Evolutionary conservation across 35 echinoderm and acorn worm species (phyloP), one percentile per base, ranked within the genome.

Genomic region (Hemicentrotus pulcherrimus): DNA sequence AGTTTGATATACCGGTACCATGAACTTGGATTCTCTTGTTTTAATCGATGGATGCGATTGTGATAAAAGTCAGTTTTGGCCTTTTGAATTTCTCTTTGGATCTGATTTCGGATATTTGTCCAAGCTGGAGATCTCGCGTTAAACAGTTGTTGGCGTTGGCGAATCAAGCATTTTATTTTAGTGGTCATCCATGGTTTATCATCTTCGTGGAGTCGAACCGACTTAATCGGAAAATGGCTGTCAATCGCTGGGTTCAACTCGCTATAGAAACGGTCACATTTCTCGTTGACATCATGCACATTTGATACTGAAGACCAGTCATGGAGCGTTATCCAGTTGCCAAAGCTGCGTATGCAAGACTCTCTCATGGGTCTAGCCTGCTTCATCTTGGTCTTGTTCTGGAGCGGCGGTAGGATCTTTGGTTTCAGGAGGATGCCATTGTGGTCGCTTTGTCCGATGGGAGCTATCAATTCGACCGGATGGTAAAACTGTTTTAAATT

Each of bases 371-470:
- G 95, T 86, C 95, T 60, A 22, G 55, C 91, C 6, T 19, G 9
- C 8, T 47, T 11, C 9, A n/a, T 93, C 9, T 94, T 48, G 9
- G 91, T 86, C 9, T 41, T 47, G 48, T 96, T 96, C 5, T 46
- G 95, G 22, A 28, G 31, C 9, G 32, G 33, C 4, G 61, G 45
- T 47, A 35, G 92, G 19, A 41, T 15, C 31, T 46, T 31, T 5
- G 95, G 91, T 94, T 94, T 61, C 91, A 96, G 31, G 5, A 94
- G 91, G 9, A 96, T 3, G 0, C 46, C 55, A 86, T 94, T 94
- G 59, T 96, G 95, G 91, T 96, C 92, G 86, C 95, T 96, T 28
- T 24, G 91, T n/a, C 91, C 95, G 47, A 96, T 4, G 50, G 95
- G 95, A 86, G 95, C 31, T 78, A 95, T n/a, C 61, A 96, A 93